Base-by-base conservation (phyloP, 2,888 invertebrate species). In the Netelia fuscicornis region DNA sequence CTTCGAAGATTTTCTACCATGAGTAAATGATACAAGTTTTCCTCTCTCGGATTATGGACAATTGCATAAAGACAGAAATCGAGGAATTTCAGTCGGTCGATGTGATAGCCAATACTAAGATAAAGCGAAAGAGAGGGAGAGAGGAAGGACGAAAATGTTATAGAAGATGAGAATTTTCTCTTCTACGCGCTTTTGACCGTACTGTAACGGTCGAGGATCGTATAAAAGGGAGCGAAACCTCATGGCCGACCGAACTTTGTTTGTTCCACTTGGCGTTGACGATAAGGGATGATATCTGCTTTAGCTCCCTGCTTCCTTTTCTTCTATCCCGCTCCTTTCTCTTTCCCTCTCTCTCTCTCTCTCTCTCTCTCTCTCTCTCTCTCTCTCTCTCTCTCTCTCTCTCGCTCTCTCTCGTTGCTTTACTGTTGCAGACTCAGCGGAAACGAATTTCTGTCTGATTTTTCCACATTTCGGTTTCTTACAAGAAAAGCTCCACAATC, bases 261-360 rank as follows among this genome's bases (percentile, higher is more conserved):
- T 90, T 90, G 89, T 90, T 90, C 89, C 86, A 89, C 89, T 89
- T 87, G 85, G 88, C 88, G 76, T 72, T 80, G 67, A 67, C 82
- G 89, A 90, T 91, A 90, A 90, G 89, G 83, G 68, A 87, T 87
- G 88, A 89, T 89, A 89, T 90, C 88, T 80, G 83, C 58, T 86
- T 86, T 44, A 37, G 65, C 71, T 82, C 52, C 5, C 58, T 60
- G 48, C 20, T 62, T 23, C 23, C 52, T 71, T 65, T 68, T 48
- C 52, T 58, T 72, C 75, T n/a, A 8, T 60, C 48, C 71, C 37
- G 8, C 37, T 56, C 44, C 8, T 17, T 65, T 44, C 52, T 20
- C 58, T 44, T 8, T 64, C 67, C 23, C 8, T 17, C 71, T 44
- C 52, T 20, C 58, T 44, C n/a, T 64, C 58, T 23, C 20, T 79